Evolutionary conservation across 2,797 vertebrate genomes (phyloP).

Genomic region (Rhinichthys osculus): DNA sequence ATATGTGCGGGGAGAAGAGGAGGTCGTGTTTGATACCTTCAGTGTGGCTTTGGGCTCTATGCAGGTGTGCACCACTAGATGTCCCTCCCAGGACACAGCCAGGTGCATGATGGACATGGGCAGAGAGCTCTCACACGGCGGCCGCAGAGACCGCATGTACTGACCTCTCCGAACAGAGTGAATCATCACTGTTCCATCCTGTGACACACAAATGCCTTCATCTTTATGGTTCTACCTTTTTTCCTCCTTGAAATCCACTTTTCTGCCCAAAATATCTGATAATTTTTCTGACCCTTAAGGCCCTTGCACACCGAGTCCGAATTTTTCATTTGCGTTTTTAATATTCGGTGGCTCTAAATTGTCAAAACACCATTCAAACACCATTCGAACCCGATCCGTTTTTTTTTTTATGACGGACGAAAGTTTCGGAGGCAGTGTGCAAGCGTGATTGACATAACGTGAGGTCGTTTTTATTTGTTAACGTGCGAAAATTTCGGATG

Average conservation of each 20-base stretch:
- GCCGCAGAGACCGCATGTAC: slow-evolving; percentile 89
- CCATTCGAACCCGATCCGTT: too few species aligned
- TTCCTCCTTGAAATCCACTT: not conserved
- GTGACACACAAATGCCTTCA: slow-evolving; percentile 24
- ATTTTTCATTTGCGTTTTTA: too few species aligned
- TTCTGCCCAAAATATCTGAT: not conserved
- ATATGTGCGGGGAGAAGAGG: not conserved
- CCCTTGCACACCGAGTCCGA: too few species aligned
- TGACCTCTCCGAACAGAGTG: slow-evolving; percentile 90
- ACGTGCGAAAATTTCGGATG: too few species aligned
- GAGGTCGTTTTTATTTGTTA: too few species aligned
- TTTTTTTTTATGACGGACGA: too few species aligned
- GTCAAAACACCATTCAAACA: too few species aligned
- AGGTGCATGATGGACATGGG: slow-evolving; percentile 87
- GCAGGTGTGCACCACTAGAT: slow-evolving; percentile 90
- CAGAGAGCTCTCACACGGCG: slow-evolving; percentile 90
- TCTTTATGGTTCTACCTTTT: not conserved
- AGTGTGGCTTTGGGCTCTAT: slow-evolving; percentile 90
- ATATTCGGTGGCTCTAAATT: too few species aligned
- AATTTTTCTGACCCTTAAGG: not conserved
- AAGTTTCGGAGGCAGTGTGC: too few species aligned
- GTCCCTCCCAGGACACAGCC: slow-evolving; percentile 93
- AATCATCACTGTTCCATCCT: slow-evolving; percentile 95
- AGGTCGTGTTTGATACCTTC: slow-evolving; percentile 80
- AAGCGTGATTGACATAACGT: too few species aligned